Evolutionary conservation across 2,888 invertebrate genomes (phyloP).

Genomic region (Crossocerus cetratus): DNA sequence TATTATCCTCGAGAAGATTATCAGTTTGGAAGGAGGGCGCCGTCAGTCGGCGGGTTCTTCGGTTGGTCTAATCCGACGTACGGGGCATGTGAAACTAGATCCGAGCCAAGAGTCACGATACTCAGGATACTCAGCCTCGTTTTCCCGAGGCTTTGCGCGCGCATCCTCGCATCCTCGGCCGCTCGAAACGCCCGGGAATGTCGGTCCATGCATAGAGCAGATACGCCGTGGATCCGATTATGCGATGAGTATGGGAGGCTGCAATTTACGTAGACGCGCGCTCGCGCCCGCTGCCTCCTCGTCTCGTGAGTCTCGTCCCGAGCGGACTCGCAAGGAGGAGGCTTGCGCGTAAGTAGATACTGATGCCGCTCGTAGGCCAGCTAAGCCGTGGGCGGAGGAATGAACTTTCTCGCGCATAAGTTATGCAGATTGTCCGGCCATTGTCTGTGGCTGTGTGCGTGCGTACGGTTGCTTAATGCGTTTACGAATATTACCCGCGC

Average conservation of each 20-base stretch:
- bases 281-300: neutral
- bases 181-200: conserved; percentile 11
- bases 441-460: conserved; percentile 48
- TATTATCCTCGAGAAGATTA: no score
- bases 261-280: conserved; percentile 16
- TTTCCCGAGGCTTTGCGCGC: no score
- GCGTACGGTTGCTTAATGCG: conserved; percentile 62
- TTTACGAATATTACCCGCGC: conserved; percentile 54
- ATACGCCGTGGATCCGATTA: conserved; percentile 39
- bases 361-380: neutral
- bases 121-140: neutral
- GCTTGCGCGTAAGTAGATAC: neutral
- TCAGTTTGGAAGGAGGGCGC: no score
- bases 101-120: neutral
- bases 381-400: conserved; percentile 56
- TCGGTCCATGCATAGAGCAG: neutral
- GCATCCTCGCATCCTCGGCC: no score
- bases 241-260: conserved; percentile 10
- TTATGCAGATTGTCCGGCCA: conserved; percentile 67
- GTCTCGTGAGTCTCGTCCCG: neutral
- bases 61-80: no score
- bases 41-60: no score
- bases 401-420: conserved; percentile 69
- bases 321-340: neutral
- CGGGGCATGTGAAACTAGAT: no score